phyloP scores from a whole-genome alignment of 2,888 invertebrate genomes.

The Cephus pygmeus region DNA sequence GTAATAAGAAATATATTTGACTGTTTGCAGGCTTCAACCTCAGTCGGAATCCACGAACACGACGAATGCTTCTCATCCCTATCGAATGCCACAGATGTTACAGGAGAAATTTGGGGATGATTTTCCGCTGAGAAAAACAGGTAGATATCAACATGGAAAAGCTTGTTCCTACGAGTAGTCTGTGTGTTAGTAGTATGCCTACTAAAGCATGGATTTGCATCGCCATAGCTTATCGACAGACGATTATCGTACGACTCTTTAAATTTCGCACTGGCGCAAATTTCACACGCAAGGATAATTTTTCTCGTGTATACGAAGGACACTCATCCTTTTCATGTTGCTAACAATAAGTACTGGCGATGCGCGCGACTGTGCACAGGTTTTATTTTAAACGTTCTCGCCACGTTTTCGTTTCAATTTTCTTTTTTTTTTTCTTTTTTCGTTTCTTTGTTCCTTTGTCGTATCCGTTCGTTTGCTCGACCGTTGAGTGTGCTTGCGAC shows the following conservation, averaged over 20 bases:
- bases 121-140: slow-evolving; percentile 95
- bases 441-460: slow-evolving; percentile 13
- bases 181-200: slow-evolving; percentile 49
- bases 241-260: not conserved
- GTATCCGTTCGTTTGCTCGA: slow-evolving; percentile 3
- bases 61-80: slow-evolving; percentile 74
- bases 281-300: not conserved
- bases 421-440: not conserved
- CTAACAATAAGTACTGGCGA: slow-evolving; percentile 16
- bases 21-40: slow-evolving; percentile 55
- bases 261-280: not conserved
- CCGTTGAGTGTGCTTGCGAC: slow-evolving; percentile 20
- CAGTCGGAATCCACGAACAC: slow-evolving; percentile 59
- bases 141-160: slow-evolving; percentile 68
- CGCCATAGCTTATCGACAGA: slow-evolving; percentile 11
- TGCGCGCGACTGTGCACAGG: slow-evolving; percentile 12
- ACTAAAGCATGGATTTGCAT: slow-evolving; percentile 51
- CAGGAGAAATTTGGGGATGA: slow-evolving; percentile 77
- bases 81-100: slow-evolving; percentile 75
- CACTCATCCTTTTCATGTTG: not conserved
- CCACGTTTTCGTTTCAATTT: slow-evolving; percentile 11
- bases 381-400: slow-evolving; percentile 12
- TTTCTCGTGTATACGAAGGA: not conserved
- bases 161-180: slow-evolving; percentile 10
- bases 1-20: not conserved